These are phyloP conservation scores for Macrophya annulata DNA, from an alignment of 2,888 invertebrate species.

Conservation along the genomic window DNA sequence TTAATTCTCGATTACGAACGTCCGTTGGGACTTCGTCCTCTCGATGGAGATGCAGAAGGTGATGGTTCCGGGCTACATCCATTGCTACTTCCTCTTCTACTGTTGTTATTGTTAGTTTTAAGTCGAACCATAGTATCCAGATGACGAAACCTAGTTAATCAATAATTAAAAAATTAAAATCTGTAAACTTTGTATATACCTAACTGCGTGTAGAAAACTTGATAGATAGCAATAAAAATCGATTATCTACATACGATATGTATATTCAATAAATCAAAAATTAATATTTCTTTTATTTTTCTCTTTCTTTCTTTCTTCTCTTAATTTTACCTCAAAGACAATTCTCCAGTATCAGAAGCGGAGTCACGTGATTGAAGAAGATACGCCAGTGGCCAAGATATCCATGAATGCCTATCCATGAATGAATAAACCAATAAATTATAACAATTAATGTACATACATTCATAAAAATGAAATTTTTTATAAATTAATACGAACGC, in stretches of 20 bases:
- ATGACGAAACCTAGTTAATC: slow-evolving; percentile 87
- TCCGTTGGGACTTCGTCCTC: slow-evolving; percentile 75
- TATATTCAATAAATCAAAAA: background rate
- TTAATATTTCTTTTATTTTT: background rate
- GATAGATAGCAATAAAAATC: background rate
- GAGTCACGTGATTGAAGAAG: slow-evolving; percentile 90
- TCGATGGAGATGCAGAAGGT: slow-evolving; percentile 79
- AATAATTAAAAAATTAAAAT: slow-evolving; percentile 42
- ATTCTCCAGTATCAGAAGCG: slow-evolving; percentile 84
- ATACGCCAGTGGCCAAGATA: slow-evolving; percentile 95
- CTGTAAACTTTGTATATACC: no score
- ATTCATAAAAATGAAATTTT: no score
- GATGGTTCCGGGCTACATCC: slow-evolving; percentile 88
- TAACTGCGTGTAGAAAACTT: background rate
- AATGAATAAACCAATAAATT: background rate
- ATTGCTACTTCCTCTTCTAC: slow-evolving; percentile 82
- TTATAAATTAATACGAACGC: slow-evolving; percentile 4
- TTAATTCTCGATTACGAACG: slow-evolving; percentile 68
- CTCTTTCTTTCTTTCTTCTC: background rate
- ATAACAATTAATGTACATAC: no score
- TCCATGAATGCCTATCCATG: slow-evolving; percentile 89
- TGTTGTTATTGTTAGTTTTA: slow-evolving; percentile 81
- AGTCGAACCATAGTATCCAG: slow-evolving; percentile 92
- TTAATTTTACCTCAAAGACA: slow-evolving; percentile 87
- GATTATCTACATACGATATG: background rate